Base-by-base conservation (phyloP, 2,113 vertebrate species). In the Trichomycterus rosablanca region DNA sequence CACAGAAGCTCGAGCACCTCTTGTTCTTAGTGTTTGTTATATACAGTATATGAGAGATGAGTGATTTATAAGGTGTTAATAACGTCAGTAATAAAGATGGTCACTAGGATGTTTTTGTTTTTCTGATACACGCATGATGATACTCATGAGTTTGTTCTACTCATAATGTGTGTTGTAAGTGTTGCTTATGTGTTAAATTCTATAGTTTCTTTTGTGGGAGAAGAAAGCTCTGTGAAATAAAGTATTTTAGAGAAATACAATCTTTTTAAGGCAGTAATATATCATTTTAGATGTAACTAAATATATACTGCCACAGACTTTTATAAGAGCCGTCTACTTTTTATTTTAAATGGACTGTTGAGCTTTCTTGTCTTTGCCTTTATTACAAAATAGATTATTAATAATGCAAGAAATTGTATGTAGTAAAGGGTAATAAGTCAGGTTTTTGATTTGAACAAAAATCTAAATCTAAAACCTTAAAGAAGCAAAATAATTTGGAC, bases 1-100 rank as follows among this genome's bases (percentile, higher is more conserved):
- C 40, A 65, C 51, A 67, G 19, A 23, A 53, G 5, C 42, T 52
- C 55, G 50, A 8, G 53, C 49, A 53, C 68, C 57, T 76, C 30
- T 62, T 68, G 59, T 70, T 63, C 60, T n/a, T 43, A 28, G 6
- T 16, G 19, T 18, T n/a, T n/a, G n/a, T n/a, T n/a, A n/a, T n/a
- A n/a, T n/a, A n/a, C n/a, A n/a, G n/a, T n/a, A n/a, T n/a, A n/a
- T n/a, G n/a, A n/a, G n/a, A n/a, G n/a, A 19, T 19, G 45, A 42
- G 26, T 23, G 12, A 42, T 57, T 57, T 45, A 30, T 58, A 24
- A 48, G 19, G 11, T 42, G 14, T 51, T 52, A 40, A 16, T 35
- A 37, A 59, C 30, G 3, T 23, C 19, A 4, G 46, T 35, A 63
- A 24, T 34, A n/a, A n/a, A n/a, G n/a, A n/a, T n/a, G n/a, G n/a